A percentile compares a stretch with the other conserved stretches of the same genome.
These are phyloP conservation scores for Epinephelus coioides DNA, from an alignment of 2,797 vertebrate genomes.

Conservation along the genomic window DNA sequence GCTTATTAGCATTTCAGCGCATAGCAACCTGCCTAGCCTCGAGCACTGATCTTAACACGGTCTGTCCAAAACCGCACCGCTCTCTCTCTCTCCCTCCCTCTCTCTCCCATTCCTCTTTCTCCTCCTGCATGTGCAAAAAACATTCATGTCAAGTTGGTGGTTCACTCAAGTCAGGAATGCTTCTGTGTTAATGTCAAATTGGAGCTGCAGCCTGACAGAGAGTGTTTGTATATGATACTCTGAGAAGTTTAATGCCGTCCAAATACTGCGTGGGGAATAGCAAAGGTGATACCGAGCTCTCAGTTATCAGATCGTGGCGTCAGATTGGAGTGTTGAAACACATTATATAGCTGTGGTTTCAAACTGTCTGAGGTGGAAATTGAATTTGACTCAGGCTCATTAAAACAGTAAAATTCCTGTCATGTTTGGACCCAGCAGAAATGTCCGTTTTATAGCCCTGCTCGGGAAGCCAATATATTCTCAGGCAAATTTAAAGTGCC, in stretches of 20 bases:
- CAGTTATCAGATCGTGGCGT: constrained; percentile 46
- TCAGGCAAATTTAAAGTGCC: constrained; percentile 42
- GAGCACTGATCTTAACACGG: constrained; percentile 81
- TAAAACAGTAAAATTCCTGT: constrained; percentile 57
- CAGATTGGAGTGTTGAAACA: constrained; percentile 46
- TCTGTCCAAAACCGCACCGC: constrained; percentile 75
- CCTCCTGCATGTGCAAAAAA: constrained; percentile 67
- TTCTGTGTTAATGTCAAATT: constrained; percentile 72
- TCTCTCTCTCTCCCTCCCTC: constrained; percentile 25
- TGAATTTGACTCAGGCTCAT: constrained; percentile 56
- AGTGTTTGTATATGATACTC: constrained; percentile 59
- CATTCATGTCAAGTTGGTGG: constrained; percentile 73
- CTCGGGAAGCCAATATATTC: constrained; percentile 20
- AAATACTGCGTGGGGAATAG: constrained; percentile 36
- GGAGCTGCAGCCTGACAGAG: constrained; percentile 64
- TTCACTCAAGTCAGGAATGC: constrained; percentile 76
- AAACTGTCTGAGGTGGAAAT: constrained; percentile 42
- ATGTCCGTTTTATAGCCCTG: constrained; percentile 24
- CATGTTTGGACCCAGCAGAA: constrained; percentile 55
- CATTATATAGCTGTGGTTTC: constrained; percentile 52
- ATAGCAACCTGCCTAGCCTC: constrained; percentile 84
- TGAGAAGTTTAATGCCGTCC: constrained; percentile 58
- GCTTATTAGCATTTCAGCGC: constrained; percentile 85
- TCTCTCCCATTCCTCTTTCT: constrained; percentile 37
- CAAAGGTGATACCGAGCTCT: constrained; percentile 36